These are phyloP conservation scores for Aromia moschata DNA, from an alignment of 2,888 invertebrate genomes.

Conservation along the genomic window DNA sequence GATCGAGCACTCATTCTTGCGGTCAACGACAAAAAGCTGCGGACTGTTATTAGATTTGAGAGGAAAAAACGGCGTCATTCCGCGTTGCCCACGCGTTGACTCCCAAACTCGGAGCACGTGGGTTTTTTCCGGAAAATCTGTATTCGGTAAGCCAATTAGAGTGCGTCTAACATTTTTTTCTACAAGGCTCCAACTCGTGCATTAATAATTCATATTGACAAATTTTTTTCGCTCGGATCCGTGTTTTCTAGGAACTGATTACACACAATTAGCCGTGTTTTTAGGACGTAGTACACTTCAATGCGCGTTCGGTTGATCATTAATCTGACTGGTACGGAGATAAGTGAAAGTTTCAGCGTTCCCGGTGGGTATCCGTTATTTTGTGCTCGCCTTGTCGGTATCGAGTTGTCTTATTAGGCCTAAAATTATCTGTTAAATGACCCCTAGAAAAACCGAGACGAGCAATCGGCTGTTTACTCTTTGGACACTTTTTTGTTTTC, in stretches of 20 bases:
- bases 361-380: too few species aligned
- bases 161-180: too few species aligned
- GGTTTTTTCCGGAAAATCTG: slow-evolving; percentile 2
- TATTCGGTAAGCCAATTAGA: too few species aligned
- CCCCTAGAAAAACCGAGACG: too few species aligned
- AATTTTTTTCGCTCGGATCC: neutral
- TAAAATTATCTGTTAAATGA: too few species aligned
- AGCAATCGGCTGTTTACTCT: too few species aligned
- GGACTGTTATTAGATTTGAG: neutral
- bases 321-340: too few species aligned
- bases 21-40: neutral
- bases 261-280: neutral
- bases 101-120: slow-evolving; percentile 1
- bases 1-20: neutral
- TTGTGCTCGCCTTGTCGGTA: too few species aligned
- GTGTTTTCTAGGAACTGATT: neutral
- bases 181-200: neutral
- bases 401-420: too few species aligned
- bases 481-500: too few species aligned
- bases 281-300: too few species aligned
- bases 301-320: too few species aligned
- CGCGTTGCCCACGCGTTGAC: neutral
- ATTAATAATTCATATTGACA: neutral
- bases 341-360: neutral
- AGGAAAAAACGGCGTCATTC: neutral